phyloP scores from a whole-genome alignment of 2,888 invertebrate genomes.

The Ecliptopera silaceata region DNA sequence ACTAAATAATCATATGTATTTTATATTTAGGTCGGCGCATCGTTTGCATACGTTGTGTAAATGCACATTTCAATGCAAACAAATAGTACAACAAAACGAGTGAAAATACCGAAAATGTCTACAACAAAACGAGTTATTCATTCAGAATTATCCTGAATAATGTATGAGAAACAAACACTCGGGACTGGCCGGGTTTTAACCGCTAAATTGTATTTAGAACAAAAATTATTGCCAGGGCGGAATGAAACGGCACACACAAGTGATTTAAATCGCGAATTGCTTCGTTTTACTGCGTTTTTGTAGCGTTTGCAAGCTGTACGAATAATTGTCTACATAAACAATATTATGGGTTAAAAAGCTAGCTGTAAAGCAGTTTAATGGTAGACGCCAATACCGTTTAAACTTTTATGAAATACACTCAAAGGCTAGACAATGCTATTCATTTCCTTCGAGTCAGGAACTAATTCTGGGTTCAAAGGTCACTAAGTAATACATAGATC shows the following conservation, averaged over 20 bases:
- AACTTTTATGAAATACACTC: too few species aligned
- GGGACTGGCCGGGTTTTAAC: slow-evolving; percentile 45
- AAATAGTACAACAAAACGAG: slow-evolving; percentile 3
- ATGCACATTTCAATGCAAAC: background rate
- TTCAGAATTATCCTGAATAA: slow-evolving; percentile 62
- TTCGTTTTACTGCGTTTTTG: slow-evolving; percentile 19
- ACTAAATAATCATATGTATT: too few species aligned
- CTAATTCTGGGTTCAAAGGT: too few species aligned
- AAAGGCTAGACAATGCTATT: too few species aligned
- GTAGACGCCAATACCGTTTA: too few species aligned
- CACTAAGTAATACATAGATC: too few species aligned
- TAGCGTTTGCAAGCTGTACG: slow-evolving; percentile 4
- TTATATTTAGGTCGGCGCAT: too few species aligned
- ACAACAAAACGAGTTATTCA: slow-evolving; percentile 43
- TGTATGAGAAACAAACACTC: slow-evolving; percentile 53
- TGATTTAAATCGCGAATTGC: slow-evolving; percentile 36
- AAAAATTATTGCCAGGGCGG: slow-evolving; percentile 43
- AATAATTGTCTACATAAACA: background rate
- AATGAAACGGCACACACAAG: slow-evolving; percentile 16
- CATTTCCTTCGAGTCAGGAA: too few species aligned
- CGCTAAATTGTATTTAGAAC: slow-evolving; percentile 59
- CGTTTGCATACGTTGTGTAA: too few species aligned
- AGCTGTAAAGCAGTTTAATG: too few species aligned
- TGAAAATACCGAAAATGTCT: slow-evolving; percentile 14
- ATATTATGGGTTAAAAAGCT: too few species aligned